Percentiles rank a stretch among this genome's conserved stretches.
Evolutionary conservation across 2,797 vertebrate genomes (phyloP).

Genomic region (Silurus lanzhouensis): DNA sequence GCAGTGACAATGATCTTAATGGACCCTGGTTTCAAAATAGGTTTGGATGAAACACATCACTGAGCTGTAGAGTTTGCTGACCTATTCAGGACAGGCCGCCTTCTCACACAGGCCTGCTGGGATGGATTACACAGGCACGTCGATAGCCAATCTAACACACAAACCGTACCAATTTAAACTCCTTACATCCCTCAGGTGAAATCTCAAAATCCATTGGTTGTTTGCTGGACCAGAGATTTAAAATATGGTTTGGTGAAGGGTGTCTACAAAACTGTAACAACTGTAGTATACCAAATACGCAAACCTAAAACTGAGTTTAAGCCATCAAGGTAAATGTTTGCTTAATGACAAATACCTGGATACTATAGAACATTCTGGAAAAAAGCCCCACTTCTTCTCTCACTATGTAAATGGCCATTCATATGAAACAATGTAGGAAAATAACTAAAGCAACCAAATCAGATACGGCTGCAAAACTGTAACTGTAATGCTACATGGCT

Average conservation of each 20-base stretch:
- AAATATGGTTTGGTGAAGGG: neutral
- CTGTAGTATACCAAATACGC: neutral
- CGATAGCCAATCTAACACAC: neutral
- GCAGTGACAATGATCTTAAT: slow-evolving; percentile 49
- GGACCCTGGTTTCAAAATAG: slow-evolving; percentile 37
- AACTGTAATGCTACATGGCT: neutral
- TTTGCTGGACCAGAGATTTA: neutral
- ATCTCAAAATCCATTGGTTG: neutral
- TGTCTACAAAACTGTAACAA: neutral
- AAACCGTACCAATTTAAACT: neutral
- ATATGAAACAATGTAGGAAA: neutral
- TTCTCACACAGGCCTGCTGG: slow-evolving; percentile 19
- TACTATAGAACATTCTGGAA: neutral
- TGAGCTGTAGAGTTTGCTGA: slow-evolving; percentile 13
- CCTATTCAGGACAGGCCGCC: slow-evolving; percentile 21
- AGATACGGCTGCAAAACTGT: neutral
- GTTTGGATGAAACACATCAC: slow-evolving; percentile 36
- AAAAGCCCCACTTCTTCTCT: neutral
- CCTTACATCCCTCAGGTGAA: neutral
- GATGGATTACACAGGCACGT: neutral
- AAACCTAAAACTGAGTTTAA: neutral
- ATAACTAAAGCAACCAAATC: neutral
- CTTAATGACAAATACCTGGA: neutral
- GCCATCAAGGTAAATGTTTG: neutral
- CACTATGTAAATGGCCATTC: neutral